Evolutionary conservation across 2,113 vertebrate genomes (phyloP).

Genomic region (Saccopteryx bilineata): DNA sequence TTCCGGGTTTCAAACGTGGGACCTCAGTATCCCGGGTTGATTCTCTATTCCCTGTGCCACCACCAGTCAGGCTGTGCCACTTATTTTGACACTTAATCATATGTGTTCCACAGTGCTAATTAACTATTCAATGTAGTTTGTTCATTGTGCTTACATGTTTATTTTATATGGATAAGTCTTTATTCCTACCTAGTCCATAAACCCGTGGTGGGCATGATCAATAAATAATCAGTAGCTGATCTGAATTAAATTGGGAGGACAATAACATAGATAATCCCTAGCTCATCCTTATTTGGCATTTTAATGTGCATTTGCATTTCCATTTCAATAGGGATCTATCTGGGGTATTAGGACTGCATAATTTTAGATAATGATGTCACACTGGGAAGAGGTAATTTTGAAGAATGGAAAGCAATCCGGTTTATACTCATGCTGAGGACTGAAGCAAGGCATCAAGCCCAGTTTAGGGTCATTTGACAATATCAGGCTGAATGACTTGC

Average conservation of each 20-base stretch:
- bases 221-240: slow-evolving; percentile 20
- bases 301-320: slow-evolving; percentile 47
- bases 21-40: too few species aligned
- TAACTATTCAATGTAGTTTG: slow-evolving; percentile 14
- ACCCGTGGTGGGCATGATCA: not conserved
- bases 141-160: slow-evolving; percentile 6
- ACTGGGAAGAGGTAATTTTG: slow-evolving; percentile 49
- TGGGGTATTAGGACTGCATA: slow-evolving; percentile 48
- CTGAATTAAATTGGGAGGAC: not conserved
- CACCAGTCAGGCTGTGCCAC: not conserved
- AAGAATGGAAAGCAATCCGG: slow-evolving; percentile 53
- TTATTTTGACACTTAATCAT: slow-evolving; percentile 41
- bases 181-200: not conserved
- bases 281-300: slow-evolving; percentile 47
- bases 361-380: slow-evolving; percentile 63
- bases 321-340: slow-evolving; percentile 62
- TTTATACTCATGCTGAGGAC: slow-evolving; percentile 28
- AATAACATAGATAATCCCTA: slow-evolving; percentile 41
- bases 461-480: not conserved
- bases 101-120: not conserved
- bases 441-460: slow-evolving; percentile 50
- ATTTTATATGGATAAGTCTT: not conserved
- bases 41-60: too few species aligned
- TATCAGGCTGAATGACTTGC: slow-evolving; percentile 50
- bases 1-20: too few species aligned